Evolutionary conservation across 2,113 vertebrate species (phyloP).

Genomic region (Hypomesus transpacificus): DNA sequence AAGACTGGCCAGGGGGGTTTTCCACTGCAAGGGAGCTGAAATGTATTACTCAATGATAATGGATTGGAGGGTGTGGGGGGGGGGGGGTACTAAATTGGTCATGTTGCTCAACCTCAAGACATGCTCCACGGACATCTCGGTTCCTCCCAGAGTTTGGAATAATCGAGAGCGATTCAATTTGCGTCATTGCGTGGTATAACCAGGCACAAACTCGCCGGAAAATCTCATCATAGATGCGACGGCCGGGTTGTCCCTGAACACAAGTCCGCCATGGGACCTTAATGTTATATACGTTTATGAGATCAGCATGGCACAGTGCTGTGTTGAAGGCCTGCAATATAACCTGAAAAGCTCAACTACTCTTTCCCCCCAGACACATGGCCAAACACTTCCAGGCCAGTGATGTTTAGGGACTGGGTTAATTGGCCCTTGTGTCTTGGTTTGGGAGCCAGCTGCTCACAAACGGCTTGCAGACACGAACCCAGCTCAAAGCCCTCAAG

Average conservation of each 20-base stretch:
- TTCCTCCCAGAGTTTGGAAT: not conserved
- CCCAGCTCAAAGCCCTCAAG: not conserved
- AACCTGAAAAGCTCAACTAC: not conserved
- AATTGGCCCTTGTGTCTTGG: not conserved
- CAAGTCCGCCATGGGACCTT: too few relatives aligned
- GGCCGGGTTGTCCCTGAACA: too few relatives aligned
- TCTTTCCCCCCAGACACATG: not conserved
- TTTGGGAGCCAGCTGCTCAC: not conserved
- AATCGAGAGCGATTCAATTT: too few relatives aligned
- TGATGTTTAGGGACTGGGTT: not conserved
- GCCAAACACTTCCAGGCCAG: not conserved
- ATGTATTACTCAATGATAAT: not conserved
- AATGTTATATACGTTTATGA: not conserved
- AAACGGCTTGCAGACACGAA: not conserved
- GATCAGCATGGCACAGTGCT: not conserved
- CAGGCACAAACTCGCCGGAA: too few relatives aligned
- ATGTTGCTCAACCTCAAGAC: not conserved
- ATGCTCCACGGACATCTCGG: too few relatives aligned
- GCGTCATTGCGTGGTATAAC: too few relatives aligned
- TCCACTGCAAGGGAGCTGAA: not conserved
- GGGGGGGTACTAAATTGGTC: not conserved
- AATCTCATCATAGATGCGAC: too few relatives aligned
- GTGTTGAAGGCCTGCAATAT: not conserved
- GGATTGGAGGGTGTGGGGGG: not conserved
- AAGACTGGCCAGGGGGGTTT: not conserved